Evolutionary conservation across 2,888 invertebrate genomes (phyloP), one percentile per base, ranked within the genome.

Genomic region (Tolmerus cingulatus): DNA sequence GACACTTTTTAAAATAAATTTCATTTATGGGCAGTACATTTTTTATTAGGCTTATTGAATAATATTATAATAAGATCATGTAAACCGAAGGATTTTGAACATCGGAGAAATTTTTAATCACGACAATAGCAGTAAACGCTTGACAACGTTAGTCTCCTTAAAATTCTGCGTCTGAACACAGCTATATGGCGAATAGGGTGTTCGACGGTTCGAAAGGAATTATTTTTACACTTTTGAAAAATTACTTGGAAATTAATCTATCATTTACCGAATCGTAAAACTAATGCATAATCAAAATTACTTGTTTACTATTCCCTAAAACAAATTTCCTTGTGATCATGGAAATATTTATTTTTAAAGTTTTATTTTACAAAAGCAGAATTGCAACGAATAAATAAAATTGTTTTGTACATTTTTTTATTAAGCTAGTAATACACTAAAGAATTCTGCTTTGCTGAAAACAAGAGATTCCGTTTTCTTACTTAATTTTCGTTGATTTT

Each of bases 141-240:
- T 86, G 34, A 30, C 14, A 19, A 76, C 27, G 14, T 34, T 40
- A 76, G 30, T 77, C 23, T 46, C 76, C 57, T 74, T 19, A 37
- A 40, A 46, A 27, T 43, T 40, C 30, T 86, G 74, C 86, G 78
- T 86, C 77, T 86, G 76, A 86, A 86, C 74, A 86, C 76, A 86
- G 78, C 86, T 78, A 79, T 90, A 90, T 89, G 90, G 92, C 92
- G 91, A 91, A 91, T 91, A 91, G 92, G 91, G 91, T 91, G 90
- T 90, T 90, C 90, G 89, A 90, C 90, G 91, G 91, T 91, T 91
- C 90, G 89, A 88, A 79, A 66, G 66, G 74, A 30, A 37, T 84
- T 66, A 5, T 37, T 46, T 66, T 40, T 66, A 23, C 16, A 46
- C 16, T 37, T 84, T 66, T 66, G 66, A 66, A 66, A 84, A 51